These are phyloP conservation scores for Synanthedon myopaeformis DNA, from an alignment of 2,888 invertebrate genomes.

Conservation along the genomic window DNA sequence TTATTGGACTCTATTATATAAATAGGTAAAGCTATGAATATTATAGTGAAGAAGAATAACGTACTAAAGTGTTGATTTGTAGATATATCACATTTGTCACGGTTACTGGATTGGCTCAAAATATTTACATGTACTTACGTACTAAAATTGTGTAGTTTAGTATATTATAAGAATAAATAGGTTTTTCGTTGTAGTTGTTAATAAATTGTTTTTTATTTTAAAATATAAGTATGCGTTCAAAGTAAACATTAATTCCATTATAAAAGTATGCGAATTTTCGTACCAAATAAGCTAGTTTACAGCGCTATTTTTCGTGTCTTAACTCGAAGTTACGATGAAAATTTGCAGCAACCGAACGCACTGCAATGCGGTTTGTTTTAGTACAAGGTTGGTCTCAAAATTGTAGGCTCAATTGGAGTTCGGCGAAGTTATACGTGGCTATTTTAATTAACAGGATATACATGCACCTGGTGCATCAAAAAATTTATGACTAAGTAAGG, in stretches of 20 bases:
- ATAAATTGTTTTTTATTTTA: too few species aligned
- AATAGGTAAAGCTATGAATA: too few species aligned
- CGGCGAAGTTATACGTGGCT: slow-evolving; percentile 32
- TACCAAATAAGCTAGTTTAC: slow-evolving; percentile 2
- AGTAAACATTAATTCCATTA: not conserved
- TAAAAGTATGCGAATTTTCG: slow-evolving; percentile 7
- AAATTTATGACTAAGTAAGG: not conserved
- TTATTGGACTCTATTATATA: too few species aligned
- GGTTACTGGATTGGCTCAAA: too few species aligned
- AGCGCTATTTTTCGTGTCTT: not conserved
- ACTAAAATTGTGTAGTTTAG: too few species aligned
- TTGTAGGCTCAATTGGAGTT: slow-evolving; percentile 35
- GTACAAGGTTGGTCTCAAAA: slow-evolving; percentile 24
- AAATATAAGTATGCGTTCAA: too few species aligned
- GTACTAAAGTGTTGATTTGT: too few species aligned
- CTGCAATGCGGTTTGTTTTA: slow-evolving; percentile 29
- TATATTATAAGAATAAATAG: too few species aligned
- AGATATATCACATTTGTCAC: too few species aligned
- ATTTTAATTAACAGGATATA: slow-evolving; percentile 50
- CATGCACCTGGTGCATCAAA: slow-evolving; percentile 33
- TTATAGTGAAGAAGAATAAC: too few species aligned
- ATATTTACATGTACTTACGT: too few species aligned
- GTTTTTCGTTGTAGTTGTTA: too few species aligned
- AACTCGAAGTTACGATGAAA: slow-evolving; percentile 2
- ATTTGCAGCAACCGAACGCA: slow-evolving; percentile 8